Base-by-base conservation (phyloP, 2,797 vertebrate genomes). In the Pelobates cultripes region DNA sequence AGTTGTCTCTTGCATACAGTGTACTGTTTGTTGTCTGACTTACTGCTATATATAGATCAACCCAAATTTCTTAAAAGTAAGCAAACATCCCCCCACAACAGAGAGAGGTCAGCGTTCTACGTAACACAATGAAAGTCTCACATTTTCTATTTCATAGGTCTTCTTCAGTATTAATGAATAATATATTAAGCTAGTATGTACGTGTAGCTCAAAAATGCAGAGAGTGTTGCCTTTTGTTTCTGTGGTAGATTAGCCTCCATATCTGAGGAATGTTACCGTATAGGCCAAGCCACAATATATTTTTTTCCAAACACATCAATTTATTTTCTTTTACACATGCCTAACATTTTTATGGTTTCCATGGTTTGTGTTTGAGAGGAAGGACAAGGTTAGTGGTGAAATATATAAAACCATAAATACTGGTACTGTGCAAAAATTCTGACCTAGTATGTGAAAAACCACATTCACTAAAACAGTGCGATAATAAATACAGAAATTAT, bases 281-380 rank as follows among this genome's bases (percentile, higher is more conserved):
- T 61, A 57, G n/a, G 41, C 64, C 72, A 69, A 80, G 12, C 13
- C 51, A 69, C 64, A 61, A 8, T 57, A 70, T 60, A n/a, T 53
- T 41, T 28, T 40, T 79, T 73, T 12, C 78, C 45, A 80, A 74
- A 44, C 61, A 60, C 61, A 80, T 74, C 9, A 74, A 45, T n/a
- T 14, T 53, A 80, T 67, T 80, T 74, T 60, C 53, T 53, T 60
- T 74, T 74, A 75, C 47, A 75, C 51, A 61, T 80, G 42, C 79
- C 73, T 75, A 61, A 69, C 71, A 75, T 80, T 64, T 74, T 74
- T 68, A 80, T 80, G 51, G 47, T 69, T 6, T 68, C 72, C 43
- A 68, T 28, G 51, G 10, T 15, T 12, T 67, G n/a, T 45, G 66
- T 40, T 60, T 60, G 41, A 42, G 14, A 60, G 67, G n/a, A 74